These are phyloP conservation scores for Andinoacara biseriatus DNA, from an alignment of 2,113 vertebrate species.

Conservation along the genomic window DNA sequence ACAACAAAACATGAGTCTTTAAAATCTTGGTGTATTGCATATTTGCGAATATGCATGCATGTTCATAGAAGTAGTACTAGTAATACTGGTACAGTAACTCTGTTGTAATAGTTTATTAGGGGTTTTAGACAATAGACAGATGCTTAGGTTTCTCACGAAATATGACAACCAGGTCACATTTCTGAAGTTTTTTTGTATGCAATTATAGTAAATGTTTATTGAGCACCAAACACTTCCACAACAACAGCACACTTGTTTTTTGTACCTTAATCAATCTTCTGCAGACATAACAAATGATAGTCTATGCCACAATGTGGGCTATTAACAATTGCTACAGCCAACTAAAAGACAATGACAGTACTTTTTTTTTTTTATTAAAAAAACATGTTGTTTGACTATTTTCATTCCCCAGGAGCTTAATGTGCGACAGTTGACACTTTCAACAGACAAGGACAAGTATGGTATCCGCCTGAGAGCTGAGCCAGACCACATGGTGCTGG, in stretches of 20 bases:
- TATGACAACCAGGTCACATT: neutral
- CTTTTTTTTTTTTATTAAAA: neutral
- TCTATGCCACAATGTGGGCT: neutral
- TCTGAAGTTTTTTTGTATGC: neutral
- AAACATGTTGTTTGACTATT: conserved; percentile 8
- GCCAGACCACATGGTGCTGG: conserved; percentile 97
- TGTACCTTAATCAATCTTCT: neutral
- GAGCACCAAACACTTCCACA: neutral
- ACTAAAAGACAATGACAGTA: neutral
- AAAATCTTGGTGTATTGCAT: neutral
- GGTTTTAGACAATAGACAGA: neutral
- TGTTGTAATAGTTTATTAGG: neutral
- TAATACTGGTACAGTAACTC: neutral
- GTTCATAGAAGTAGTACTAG: neutral
- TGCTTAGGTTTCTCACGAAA: neutral
- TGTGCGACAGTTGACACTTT: conserved; percentile 90
- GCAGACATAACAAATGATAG: neutral
- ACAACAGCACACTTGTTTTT: neutral
- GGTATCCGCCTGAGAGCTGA: conserved; percentile 91
- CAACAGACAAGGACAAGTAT: conserved; percentile 91
- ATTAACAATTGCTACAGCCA: neutral
- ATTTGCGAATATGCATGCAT: neutral
- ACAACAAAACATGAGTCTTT: neutral
- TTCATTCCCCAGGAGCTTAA: conserved; percentile 87
- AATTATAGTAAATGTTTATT: neutral